Evolutionary conservation across 2,113 vertebrate genomes (phyloP).

Genomic region (Hyperopisus bebe): DNA sequence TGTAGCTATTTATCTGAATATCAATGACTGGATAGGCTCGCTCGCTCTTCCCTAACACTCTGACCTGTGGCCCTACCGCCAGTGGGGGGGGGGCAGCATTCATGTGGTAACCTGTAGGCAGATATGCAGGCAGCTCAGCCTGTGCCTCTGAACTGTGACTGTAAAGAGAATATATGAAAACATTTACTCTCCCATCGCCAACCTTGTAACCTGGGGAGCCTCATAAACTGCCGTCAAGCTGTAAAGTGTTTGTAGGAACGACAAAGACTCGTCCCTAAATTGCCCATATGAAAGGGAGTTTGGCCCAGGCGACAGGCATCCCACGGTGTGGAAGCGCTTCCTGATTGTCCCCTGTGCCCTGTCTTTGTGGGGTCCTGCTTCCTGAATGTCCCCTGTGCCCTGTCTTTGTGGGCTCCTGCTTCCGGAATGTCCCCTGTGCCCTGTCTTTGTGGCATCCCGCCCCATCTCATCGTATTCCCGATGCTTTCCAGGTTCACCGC

Average conservation of each 20-base stretch:
- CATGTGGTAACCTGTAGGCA: not conserved
- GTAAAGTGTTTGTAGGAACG: not conserved
- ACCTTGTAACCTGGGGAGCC: not conserved
- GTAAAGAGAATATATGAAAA: slow-evolving; percentile 9
- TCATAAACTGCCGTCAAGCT: not conserved
- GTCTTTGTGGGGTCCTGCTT: not conserved
- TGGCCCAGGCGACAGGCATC: not conserved
- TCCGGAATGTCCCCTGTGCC: not conserved
- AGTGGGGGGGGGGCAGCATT: no score
- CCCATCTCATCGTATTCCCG: not conserved
- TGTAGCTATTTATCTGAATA: not conserved
- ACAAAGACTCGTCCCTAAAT: not conserved
- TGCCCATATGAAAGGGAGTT: not conserved
- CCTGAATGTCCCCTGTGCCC: not conserved
- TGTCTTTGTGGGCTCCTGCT: not conserved
- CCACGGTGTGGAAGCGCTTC: not conserved
- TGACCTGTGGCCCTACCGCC: not conserved
- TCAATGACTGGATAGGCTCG: not conserved
- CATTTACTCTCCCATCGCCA: not conserved
- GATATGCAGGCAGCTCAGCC: not conserved
- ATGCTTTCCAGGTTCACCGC: slow-evolving; percentile 74
- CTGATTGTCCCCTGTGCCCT: not conserved
- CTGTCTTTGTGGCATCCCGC: not conserved
- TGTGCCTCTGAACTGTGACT: not conserved
- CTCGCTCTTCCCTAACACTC: not conserved